Evolutionary conservation across 2,888 invertebrate genomes (phyloP), one percentile per base, ranked within the genome.

Genomic region (Prosapia bicincta): DNA sequence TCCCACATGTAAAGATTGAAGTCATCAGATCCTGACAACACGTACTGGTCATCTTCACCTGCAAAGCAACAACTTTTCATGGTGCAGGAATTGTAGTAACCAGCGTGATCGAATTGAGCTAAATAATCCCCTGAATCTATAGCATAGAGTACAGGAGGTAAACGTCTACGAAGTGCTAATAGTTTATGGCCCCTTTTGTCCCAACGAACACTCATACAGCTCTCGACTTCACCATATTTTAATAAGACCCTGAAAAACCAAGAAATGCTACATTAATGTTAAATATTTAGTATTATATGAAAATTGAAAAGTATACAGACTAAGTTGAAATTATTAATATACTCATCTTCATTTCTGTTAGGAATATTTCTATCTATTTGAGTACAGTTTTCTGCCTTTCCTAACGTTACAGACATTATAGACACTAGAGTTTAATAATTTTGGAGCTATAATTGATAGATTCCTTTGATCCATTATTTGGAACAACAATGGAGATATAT

Each of bases 21-120:
- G 84, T 98, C 96, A 85, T 98, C 98, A 0, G 97, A 97, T 0
- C 98, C 98, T 1, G 97, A 97, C 32, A 98, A 85, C 71, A 98
- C 90, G 83, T 91, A 96, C 87, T 97, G 92, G 82, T 98, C 97
- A 32, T 90, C 88, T 66, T 93, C 92, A 0, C 98, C 98, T 20
- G 96, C 97, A 85, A 98, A 98, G 79, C 93, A 93, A 83, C 97
- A 96, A 79, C 96, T 97, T 86, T 98, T 98, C 96, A 98, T 97
- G 0, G 98, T 98, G 83, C 97, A 98, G 0, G 95, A 95, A 85
- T 98, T 98, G 83, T 95, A 96, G 85, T 98, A 98, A 78, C 95
- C 94, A 69, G 92, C 90, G 84, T 97, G 95, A 84, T 96, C 94
- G 85, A 98, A 97, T 84, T 96, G 73, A 30, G 92, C 94, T 26